Evolutionary conservation across 2,888 invertebrate genomes (phyloP), one percentile per base, ranked within the genome.

Genomic region (Leptarthrus brevirostris): DNA sequence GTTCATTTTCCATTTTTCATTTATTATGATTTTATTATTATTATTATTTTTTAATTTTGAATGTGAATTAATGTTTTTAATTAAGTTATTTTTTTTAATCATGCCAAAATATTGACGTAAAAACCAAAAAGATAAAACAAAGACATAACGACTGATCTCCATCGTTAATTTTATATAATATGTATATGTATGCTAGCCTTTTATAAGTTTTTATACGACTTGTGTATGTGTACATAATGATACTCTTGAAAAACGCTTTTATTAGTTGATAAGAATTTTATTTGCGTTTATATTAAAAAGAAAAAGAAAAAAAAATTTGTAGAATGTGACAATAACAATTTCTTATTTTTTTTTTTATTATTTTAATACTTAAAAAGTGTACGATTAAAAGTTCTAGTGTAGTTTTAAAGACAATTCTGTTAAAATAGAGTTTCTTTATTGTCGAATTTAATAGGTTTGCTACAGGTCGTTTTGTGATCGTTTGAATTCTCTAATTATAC

Each of bases 111-210:
- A 22, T 18, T 36, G n/a, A 61, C 61, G 22, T 61, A 61, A 24
- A 61, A 61, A 61, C 61, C 61, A 61, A 61, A 61, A 61, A 40
- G 61, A 61, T 22, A 36, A 61, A 61, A 36, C 40, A 61, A 61
- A 61, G 61, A 61, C 30, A 56, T 56, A 16, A 56, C 26, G 56
- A 34, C 56, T 24, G 56, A 56, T 56, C 16, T 34, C 30, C 8
- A 30, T 56, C 30, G 56, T 26, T 56, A 1, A 26, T 34, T 56
- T 56, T 56, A 30, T 34, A 56, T 56, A 30, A 1, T 30, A 56
- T 24, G 56, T 26, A 26, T 14, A 56, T 30, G 26, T 56, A 56
- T 24, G 6, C 2, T 26, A 30, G 30, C 8, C 24, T 8, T 56
- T 30, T 26, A 30, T 56, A 56, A 56, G 56, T 30, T 30, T n/a